phyloP scores from a whole-genome alignment of 2,797 vertebrate genomes.

The Kryptolebias ocellatus region DNA sequence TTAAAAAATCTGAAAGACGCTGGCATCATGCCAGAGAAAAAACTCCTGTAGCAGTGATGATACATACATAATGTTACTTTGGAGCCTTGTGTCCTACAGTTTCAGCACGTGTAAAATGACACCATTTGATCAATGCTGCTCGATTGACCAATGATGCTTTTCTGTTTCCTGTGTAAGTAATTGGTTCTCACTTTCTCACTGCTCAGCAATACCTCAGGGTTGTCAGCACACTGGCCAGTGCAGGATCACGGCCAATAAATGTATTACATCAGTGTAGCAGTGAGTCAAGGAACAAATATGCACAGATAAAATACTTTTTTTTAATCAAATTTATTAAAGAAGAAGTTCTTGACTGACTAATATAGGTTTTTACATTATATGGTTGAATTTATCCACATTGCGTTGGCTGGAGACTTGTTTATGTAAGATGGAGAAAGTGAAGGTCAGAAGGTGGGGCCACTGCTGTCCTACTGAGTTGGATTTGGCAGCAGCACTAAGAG shows the following conservation, averaged over 20 bases:
- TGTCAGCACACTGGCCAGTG: slow-evolving; percentile 14
- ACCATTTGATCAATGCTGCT: slow-evolving; percentile 47
- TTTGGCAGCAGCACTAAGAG: slow-evolving; percentile 53
- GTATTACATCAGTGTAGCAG: slow-evolving; percentile 2
- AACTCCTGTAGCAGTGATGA: neutral
- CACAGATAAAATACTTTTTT: neutral
- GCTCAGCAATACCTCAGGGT: slow-evolving; percentile 37
- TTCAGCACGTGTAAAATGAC: slow-evolving; percentile 35
- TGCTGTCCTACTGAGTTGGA: slow-evolving; percentile 50
- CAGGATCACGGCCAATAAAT: slow-evolving; percentile 9
- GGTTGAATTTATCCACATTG: neutral
- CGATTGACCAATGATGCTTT: slow-evolving; percentile 38
- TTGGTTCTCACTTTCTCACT: slow-evolving; percentile 35
- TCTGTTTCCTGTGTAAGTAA: slow-evolving; percentile 39
- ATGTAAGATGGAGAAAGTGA: slow-evolving; percentile 50
- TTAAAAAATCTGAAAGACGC: too few species aligned
- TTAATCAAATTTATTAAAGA: neutral
- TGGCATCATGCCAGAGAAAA: neutral
- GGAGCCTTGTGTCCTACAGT: slow-evolving; percentile 22
- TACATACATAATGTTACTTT: slow-evolving; percentile 3
- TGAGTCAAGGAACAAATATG: neutral
- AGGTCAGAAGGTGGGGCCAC: slow-evolving; percentile 59
- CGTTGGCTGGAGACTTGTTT: slow-evolving; percentile 22
- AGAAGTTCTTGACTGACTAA: neutral
- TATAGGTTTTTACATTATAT: neutral